These are phyloP conservation scores for Sciurus carolinensis DNA, from an alignment of 2,797 vertebrate species.

Conservation along the genomic window DNA sequence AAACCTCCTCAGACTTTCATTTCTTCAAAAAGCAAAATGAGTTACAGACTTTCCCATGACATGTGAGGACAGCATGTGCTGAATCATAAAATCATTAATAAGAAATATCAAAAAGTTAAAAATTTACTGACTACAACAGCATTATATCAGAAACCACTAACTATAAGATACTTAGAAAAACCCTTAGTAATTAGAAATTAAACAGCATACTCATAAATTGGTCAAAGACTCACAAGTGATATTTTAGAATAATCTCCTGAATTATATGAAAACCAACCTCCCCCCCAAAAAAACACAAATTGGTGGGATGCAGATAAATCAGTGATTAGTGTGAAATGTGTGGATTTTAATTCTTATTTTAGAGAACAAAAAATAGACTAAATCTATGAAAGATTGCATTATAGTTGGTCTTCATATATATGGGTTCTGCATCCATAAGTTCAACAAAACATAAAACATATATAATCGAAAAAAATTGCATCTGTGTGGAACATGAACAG, in stretches of 20 bases:
- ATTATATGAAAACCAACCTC: not conserved
- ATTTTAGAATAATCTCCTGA: not conserved
- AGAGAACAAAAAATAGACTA: not conserved
- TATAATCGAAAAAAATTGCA: not conserved
- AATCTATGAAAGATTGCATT: not conserved
- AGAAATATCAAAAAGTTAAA: not conserved
- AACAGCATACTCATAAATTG: not conserved
- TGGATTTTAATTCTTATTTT: not conserved
- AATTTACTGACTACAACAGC: not conserved
- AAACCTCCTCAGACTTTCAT: not conserved
- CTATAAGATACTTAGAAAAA: not conserved
- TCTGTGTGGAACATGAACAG: not conserved
- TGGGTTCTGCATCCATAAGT: not conserved
- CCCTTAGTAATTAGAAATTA: not conserved
- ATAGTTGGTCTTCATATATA: not conserved
- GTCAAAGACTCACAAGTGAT: not conserved
- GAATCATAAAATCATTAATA: not conserved
- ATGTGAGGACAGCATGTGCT: not conserved
- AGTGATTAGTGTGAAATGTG: not conserved
- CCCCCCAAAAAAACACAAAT: too few species aligned
- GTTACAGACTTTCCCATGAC: not conserved
- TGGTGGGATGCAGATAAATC: not conserved
- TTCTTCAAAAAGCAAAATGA: conserved; percentile 2
- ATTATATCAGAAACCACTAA: not conserved
- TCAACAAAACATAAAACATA: not conserved